These are phyloP conservation scores for Antechinus stuartii DNA, from an alignment of 2,113 vertebrate genomes.

Conservation along the genomic window DNA sequence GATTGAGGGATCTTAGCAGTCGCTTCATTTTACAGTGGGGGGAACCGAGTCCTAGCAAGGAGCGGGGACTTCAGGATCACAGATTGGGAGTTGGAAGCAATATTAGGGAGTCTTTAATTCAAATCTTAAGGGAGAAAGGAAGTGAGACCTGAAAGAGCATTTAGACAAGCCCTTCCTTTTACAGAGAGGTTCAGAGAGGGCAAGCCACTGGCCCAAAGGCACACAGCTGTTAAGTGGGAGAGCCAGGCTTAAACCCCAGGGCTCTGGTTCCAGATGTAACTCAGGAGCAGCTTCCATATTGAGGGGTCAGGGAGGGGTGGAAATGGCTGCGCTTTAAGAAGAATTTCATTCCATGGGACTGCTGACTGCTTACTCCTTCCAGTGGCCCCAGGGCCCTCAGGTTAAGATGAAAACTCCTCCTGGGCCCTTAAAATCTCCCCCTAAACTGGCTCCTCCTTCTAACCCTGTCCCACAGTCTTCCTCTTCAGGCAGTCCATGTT, in stretches of 20 bases:
- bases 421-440: neutral
- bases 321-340: neutral
- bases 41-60: neutral
- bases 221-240: neutral
- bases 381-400: neutral
- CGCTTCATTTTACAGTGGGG: neutral
- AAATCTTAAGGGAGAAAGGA: neutral
- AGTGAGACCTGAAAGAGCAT: neutral
- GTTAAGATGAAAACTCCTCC: neutral
- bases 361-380: neutral
- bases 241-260: neutral
- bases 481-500: neutral
- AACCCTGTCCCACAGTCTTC: neutral
- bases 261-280: neutral
- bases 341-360: neutral
- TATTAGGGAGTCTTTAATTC: neutral
- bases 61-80: neutral
- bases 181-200: neutral
- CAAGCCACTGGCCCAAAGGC: neutral
- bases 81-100: neutral
- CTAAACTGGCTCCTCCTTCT: neutral
- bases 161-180: neutral
- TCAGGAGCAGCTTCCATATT: neutral
- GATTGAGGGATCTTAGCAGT: neutral
- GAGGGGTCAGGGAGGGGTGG: neutral